Evolutionary conservation across 2,113 vertebrate species (phyloP).

Genomic region (Scatophagus argus): DNA sequence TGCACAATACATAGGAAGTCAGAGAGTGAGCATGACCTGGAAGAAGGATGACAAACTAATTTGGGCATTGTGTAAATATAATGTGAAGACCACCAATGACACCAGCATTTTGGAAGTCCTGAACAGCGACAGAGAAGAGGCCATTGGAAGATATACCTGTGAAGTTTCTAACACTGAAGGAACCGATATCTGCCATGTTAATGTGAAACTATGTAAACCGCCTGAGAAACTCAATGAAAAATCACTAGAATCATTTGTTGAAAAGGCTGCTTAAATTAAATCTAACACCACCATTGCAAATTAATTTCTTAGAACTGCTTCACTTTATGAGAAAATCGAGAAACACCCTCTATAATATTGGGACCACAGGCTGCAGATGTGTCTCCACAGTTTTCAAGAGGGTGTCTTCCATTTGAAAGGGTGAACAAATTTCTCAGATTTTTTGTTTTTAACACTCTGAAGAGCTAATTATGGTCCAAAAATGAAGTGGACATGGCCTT

Average conservation of each 20-base stretch:
- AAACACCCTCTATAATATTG: constrained; percentile 34
- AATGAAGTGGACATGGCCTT: too few relatives aligned
- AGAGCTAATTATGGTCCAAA: too few relatives aligned
- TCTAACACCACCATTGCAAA: constrained; percentile 13
- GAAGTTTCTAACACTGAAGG: constrained; percentile 88
- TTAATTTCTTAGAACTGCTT: constrained; percentile 46
- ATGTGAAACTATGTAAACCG: constrained; percentile 81
- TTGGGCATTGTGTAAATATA: constrained; percentile 77
- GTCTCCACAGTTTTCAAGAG: constrained; percentile 7
- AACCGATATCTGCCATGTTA: constrained; percentile 87
- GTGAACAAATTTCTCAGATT: too few relatives aligned
- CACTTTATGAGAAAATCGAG: constrained; percentile 73
- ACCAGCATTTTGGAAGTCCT: constrained; percentile 86
- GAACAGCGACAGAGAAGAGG: constrained; percentile 83
- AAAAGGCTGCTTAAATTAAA: neutral
- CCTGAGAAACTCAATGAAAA: neutral
- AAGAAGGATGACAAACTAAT: constrained; percentile 89
- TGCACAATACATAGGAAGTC: constrained; percentile 82
- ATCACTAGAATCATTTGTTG: neutral
- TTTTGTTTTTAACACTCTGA: too few relatives aligned
- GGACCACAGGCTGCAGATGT: constrained; percentile 81
- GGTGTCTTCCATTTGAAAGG: neutral
- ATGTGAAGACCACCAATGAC: constrained; percentile 79
- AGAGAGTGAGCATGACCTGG: constrained; percentile 86
- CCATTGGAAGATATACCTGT: constrained; percentile 87